A percentile compares a stretch with the other conserved stretches of the same genome.
Conservation (phyloP, 2,797 vertebrate species). For the Chromis chromis region DNA sequence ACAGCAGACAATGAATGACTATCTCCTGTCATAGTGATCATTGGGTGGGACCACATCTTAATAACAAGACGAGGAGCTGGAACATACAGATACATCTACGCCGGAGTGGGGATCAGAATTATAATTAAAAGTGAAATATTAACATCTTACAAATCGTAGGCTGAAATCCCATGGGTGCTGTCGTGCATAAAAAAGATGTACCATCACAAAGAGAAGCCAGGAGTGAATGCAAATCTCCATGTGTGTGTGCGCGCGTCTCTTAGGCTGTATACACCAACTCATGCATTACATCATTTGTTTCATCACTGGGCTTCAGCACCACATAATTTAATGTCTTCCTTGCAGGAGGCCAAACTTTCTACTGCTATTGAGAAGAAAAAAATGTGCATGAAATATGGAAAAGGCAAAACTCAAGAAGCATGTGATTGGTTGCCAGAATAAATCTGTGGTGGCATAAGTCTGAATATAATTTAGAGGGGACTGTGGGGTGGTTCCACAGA, state of each 20-base stretch:
- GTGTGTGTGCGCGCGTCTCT: constrained; percentile 7
- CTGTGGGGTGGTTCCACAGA: constrained; percentile 46
- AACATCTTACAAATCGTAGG: constrained; percentile 34
- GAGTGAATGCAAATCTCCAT: constrained; percentile 28
- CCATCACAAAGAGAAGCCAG: constrained; percentile 31
- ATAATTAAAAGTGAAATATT: constrained; percentile 36
- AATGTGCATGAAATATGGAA: constrained; percentile 64
- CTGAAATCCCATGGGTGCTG: constrained; percentile 1
- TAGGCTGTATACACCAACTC: constrained; percentile 25
- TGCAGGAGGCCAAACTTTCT: constrained; percentile 38
- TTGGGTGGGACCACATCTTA: constrained; percentile 41
- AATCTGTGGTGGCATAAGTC: constrained; percentile 51
- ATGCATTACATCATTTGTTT: constrained; percentile 63
- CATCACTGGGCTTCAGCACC: constrained; percentile 44
- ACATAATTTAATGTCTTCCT: constrained; percentile 44
- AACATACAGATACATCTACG: constrained; percentile 2
- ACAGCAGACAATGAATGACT: constrained; percentile 58
- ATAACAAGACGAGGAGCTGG: constrained; percentile 21
- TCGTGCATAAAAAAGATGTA: constrained; percentile 22
- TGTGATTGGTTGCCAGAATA: constrained; percentile 65
- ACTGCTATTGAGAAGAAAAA: constrained; percentile 12
- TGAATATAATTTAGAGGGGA: constrained; percentile 50
- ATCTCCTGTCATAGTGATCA: constrained; percentile 26
- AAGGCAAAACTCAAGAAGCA: constrained; percentile 56
- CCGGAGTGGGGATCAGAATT: neutral